Evolutionary conservation across 2,888 invertebrate species (phyloP), one percentile per base, ranked within the genome.

Genomic region (Netelia fuscicornis): DNA sequence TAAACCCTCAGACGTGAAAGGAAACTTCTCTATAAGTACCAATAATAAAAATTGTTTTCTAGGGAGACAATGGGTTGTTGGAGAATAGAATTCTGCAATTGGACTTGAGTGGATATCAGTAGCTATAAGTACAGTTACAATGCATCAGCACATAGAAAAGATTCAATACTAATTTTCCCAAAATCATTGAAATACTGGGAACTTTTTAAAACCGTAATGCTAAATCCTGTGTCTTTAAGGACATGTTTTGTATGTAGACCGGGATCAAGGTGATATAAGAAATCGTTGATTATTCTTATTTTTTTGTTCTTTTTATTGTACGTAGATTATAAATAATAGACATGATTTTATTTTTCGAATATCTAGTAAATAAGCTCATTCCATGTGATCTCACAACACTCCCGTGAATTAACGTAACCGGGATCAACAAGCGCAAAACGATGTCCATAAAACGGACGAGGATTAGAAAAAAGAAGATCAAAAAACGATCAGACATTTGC

Each of bases 321-420:
- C 37, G 65, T 23, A 65, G 77, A 72, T 77, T 37, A 75, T 72
- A 77, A 62, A 60, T 20, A 71, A 81, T 78, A 52, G 72, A 80
- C 64, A 80, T 42, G 65, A 72, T 44, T 71, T 65, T 44, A 37
- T 48, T 48, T 44, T 23, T 44, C 30, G 64, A 56, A 72, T 44
- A 64, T 72, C 58, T 60, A 13, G 30, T 68, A 68, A 17, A 37
- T 48, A 76, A 65, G 37, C 37, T 20, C n/a, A 70, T 58, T 79
- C 30, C 44, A 37, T 54, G 17, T 25, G 44, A 20, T 64, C 42
- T 71, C 56, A 71, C 56, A 0, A 42, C 37, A 17, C 48, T 65
- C 37, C 20, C 48, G 48, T 17, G 42, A 17, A 65, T 48, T 48
- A 48, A 48, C 3, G 3, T 48, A 48, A 20, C 17, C 6, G 60